A percentile compares a stretch with the other conserved stretches of the same genome.
Conservation (phyloP, 2,113 vertebrate species). For the Labeo rohita region DNA sequence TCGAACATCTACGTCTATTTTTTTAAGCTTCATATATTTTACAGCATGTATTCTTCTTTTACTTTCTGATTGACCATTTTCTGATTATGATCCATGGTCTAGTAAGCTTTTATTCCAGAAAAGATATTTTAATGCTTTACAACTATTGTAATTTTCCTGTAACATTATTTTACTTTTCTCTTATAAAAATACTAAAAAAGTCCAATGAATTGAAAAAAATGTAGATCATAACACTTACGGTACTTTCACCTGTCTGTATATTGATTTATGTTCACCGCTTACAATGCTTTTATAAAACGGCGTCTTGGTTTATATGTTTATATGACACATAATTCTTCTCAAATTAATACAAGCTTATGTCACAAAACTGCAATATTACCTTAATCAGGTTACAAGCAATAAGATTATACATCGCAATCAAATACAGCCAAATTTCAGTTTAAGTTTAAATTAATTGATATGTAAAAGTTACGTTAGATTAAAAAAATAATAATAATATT, state of each 20-base stretch:
- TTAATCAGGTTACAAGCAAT: too few species aligned
- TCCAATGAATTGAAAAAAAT: not conserved
- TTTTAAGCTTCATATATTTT: not conserved
- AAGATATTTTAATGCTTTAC: not conserved
- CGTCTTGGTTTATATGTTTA: not conserved
- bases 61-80: not conserved
- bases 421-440: not conserved
- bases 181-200: not conserved
- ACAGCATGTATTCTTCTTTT: constrained; percentile 5
- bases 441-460: not conserved
- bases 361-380: too few species aligned
- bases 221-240: not conserved
- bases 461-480: not conserved
- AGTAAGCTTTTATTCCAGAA: not conserved
- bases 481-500: not conserved
- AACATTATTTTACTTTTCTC: not conserved
- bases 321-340: not conserved
- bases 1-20: not conserved
- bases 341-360: not conserved
- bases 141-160: not conserved
- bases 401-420: too few species aligned
- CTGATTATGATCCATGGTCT: not conserved
- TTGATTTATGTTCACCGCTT: constrained; percentile 11
- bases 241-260: not conserved
- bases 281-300: not conserved